Conservation (phyloP, 2,113 vertebrate genomes). For the Zingel zingel region DNA sequence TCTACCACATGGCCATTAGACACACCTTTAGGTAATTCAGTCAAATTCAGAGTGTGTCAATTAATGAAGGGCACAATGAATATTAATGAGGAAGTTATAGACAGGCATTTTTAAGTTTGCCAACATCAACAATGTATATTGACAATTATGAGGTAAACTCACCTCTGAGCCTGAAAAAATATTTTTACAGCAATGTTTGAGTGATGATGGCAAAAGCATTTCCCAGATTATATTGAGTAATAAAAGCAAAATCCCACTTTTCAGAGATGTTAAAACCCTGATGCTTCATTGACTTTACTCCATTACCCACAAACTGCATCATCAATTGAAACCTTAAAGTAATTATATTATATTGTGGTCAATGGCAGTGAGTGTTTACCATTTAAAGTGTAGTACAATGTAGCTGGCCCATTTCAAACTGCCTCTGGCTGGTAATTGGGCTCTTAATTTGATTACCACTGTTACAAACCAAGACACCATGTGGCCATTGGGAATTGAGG, state of each 20-base stretch:
- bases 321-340: neutral
- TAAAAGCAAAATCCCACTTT: neutral
- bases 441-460: constrained; percentile 41
- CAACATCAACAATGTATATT: neutral
- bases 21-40: no score
- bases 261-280: neutral
- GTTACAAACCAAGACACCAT: constrained; percentile 40
- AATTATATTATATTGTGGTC: neutral
- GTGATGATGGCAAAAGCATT: no score
- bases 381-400: constrained; percentile 2
- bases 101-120: neutral
- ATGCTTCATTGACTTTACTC: neutral
- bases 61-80: no score
- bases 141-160: neutral
- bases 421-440: constrained; percentile 27
- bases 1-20: no score
- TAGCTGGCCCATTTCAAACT: constrained; percentile 31
- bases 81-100: no score
- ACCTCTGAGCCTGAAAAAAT: neutral
- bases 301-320: neutral
- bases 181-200: neutral
- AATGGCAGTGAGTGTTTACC: neutral
- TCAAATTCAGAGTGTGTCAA: no score
- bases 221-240: neutral
- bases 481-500: constrained; percentile 45